Conservation (phyloP, 2,797 vertebrate species). For the Gallinago solitaria region DNA sequence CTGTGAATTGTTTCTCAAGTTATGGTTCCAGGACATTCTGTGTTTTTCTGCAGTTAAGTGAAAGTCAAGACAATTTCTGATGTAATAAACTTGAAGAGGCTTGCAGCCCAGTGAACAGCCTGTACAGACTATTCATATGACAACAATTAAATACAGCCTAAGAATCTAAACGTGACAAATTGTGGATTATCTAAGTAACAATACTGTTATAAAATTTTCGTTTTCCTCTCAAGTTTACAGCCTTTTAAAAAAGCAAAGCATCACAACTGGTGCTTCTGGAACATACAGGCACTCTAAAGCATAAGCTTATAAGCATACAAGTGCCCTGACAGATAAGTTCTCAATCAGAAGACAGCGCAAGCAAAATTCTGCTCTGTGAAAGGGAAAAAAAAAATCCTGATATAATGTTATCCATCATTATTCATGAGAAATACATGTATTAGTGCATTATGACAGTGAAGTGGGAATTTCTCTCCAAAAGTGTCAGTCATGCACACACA, state of each 20-base stretch:
- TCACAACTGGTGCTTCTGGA: background rate
- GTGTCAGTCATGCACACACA: background rate
- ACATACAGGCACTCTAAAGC: background rate
- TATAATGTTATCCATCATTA: background rate
- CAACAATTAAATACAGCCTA: background rate
- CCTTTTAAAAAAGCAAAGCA: background rate
- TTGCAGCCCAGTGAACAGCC: background rate
- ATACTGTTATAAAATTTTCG: background rate
- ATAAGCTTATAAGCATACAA: background rate
- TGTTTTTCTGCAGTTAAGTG: background rate
- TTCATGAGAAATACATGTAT: background rate
- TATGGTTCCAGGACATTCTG: background rate
- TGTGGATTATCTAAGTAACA: background rate
- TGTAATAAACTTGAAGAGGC: background rate
- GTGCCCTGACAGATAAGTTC: background rate
- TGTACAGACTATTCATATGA: background rate
- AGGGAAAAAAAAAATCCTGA: background rate
- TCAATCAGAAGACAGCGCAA: background rate
- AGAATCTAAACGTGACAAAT: background rate
- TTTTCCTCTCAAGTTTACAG: background rate
- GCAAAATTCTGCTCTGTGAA: background rate
- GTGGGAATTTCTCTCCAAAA: background rate
- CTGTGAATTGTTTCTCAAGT: background rate
- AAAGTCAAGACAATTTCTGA: background rate
- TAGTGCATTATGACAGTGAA: background rate